Base-by-base conservation (phyloP, 2,888 invertebrate species). In the Cataglyphis livida region DNA sequence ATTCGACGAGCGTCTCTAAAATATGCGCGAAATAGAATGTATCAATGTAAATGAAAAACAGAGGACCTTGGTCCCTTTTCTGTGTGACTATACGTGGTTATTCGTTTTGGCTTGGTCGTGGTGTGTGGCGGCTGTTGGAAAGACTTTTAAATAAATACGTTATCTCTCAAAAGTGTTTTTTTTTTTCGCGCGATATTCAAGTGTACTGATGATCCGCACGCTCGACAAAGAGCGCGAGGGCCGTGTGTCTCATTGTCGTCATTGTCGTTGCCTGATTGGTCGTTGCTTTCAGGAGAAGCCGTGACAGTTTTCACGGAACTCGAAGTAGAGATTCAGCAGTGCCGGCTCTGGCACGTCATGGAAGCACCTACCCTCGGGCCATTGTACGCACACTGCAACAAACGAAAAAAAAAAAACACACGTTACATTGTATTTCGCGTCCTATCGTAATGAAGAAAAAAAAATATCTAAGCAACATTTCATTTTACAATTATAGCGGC, bases 351-450 rank as follows among this genome's bases (percentile, higher is more conserved):
- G 92, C 91, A 94, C 93, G 90, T 93, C 92, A 91, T 93, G 93
- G 93, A 93, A 93, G 90, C 93, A 95, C 97, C 97, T 96, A 97
- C 97, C 97, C 96, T 98, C 98, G 92, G 98, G 98, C 98, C 98
- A 98, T 95, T 98, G 98, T 95, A 98, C 97, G 96, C 98, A 98
- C 95, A 98, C 98, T 97, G 97, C 95, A 96, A 97, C 96, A 97
- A 95, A 95, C 94, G 93, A 91, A 92, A 28, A 41, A 32, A 7
- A 91, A 92, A 38, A 57, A 21, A 6, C 32, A 35, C 32, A 38
- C 6, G 12, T 15, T 12, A 38, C 38, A 57, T 59, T 48, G 62
- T 28, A 75, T 74, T 41, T 74, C 25, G 32, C 32, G 3, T 38
- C 54, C 1, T 25, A 38, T 18, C 10, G n/a, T 18, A 15, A n/a